Evolutionary conservation across 1,140 invertebrate species (phyloP).

Genomic region (Venturia canescens): DNA sequence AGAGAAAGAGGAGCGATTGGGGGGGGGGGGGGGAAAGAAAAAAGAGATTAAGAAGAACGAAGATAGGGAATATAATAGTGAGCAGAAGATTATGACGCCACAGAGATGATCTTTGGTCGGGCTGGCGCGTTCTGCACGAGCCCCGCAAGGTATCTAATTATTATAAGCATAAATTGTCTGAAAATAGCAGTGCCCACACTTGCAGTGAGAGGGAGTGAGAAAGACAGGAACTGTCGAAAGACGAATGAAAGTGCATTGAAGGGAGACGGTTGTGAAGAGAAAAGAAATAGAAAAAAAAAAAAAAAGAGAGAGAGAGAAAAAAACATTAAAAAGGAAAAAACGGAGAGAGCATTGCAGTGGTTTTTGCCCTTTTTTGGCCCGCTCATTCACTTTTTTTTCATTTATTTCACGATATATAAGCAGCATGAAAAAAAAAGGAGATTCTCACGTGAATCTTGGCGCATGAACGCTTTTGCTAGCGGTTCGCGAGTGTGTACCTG

Average conservation of each 20-base stretch:
- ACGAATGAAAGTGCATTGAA: slow-evolving; percentile 27
- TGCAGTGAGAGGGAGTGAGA: neutral
- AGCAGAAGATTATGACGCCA: slow-evolving; percentile 27
- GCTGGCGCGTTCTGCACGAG: slow-evolving; percentile 36
- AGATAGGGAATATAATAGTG: slow-evolving; percentile 13
- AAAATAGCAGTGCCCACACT: slow-evolving; percentile 32
- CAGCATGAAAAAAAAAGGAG: neutral
- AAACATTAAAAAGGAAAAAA: neutral
- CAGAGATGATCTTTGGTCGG: slow-evolving; percentile 22
- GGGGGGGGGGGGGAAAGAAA: neutral
- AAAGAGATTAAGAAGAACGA: neutral
- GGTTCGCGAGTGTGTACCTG: neutral
- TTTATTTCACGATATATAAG: neutral
- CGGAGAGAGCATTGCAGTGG: neutral
- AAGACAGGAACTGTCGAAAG: slow-evolving; percentile 23
- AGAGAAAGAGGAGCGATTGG: neutral
- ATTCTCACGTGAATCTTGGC: neutral
- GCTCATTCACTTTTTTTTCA: neutral
- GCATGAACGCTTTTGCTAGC: neutral
- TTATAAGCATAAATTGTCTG: slow-evolving; percentile 44
- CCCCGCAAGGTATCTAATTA: slow-evolving; percentile 46
- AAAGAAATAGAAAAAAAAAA: neutral
- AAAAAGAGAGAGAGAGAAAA: neutral
- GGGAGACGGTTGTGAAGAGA: neutral
- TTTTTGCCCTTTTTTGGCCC: neutral